Evolutionary conservation across 2,113 vertebrate genomes (phyloP).

Genomic region (Oncorhynchus masou): DNA sequence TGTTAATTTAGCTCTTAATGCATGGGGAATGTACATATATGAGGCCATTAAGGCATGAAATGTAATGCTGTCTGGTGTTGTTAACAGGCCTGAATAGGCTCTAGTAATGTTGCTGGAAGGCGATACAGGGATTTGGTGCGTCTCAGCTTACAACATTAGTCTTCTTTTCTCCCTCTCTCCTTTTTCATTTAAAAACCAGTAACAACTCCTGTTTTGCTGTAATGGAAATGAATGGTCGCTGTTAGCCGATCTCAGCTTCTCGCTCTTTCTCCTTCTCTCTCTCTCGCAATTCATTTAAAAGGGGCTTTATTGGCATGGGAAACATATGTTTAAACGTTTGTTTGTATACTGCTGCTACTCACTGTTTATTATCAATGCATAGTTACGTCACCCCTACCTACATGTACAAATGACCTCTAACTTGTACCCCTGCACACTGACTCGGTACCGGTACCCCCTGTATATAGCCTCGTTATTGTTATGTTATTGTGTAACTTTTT

Average conservation of each 20-base stretch:
- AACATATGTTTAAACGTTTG: too few species aligned
- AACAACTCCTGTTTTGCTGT: slow-evolving; percentile 53
- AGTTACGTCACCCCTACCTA: too few species aligned
- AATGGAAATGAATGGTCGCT: slow-evolving; percentile 73
- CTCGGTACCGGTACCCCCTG: too few species aligned
- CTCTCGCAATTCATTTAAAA: slow-evolving; percentile 10
- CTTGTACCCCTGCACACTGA: too few species aligned
- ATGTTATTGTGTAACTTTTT: too few species aligned
- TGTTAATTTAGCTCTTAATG: slow-evolving; percentile 61
- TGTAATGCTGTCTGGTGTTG: slow-evolving; percentile 54
- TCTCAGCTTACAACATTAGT: slow-evolving; percentile 59
- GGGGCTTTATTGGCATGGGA: too few species aligned
- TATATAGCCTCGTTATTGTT: too few species aligned
- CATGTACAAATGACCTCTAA: too few species aligned
- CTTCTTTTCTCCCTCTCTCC: slow-evolving; percentile 58
- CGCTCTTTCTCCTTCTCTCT: not conserved
- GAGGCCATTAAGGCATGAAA: slow-evolving; percentile 65
- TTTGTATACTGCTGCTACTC: too few species aligned
- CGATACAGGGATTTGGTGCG: slow-evolving; percentile 45
- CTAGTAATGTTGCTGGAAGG: slow-evolving; percentile 38
- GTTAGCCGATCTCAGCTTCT: slow-evolving; percentile 24
- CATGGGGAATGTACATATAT: slow-evolving; percentile 54
- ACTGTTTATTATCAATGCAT: too few species aligned
- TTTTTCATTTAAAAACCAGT: slow-evolving; percentile 65
- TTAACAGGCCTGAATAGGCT: slow-evolving; percentile 44